phyloP scores from a whole-genome alignment of 1,140 invertebrate species.

The Drosophila sturtevanti region DNA sequence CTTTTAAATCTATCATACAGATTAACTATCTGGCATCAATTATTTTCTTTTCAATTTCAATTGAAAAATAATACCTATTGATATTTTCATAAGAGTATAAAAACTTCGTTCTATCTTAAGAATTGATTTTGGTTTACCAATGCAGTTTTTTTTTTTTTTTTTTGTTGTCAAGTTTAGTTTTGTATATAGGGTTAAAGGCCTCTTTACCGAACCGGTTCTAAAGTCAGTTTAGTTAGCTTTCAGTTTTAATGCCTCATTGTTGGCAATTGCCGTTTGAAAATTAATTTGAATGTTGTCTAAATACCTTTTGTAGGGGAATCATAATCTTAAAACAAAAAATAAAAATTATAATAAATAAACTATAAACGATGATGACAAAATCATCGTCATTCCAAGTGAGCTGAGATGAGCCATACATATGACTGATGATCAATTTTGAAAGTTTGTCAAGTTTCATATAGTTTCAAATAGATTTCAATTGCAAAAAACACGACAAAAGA shows the following conservation, averaged over 20 bases:
- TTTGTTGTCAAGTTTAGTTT: not conserved
- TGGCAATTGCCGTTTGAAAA: not conserved
- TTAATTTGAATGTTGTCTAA: not conserved
- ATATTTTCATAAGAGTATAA: not conserved
- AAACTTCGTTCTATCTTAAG: not conserved
- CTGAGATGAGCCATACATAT: not conserved
- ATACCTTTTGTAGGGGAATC: not conserved
- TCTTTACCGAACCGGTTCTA: slow-evolving; percentile 23
- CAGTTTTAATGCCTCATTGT: slow-evolving; percentile 4
- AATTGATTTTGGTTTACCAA: not conserved
- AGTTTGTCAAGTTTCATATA: not conserved
- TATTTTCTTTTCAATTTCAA: too few relatives aligned
- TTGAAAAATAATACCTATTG: not conserved
- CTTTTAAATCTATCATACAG: too few relatives aligned
- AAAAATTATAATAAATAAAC: not conserved
- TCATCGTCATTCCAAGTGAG: not conserved
- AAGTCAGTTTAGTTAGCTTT: slow-evolving; percentile 3
- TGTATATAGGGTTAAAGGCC: slow-evolving; percentile 49
- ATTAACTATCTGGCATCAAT: too few relatives aligned
- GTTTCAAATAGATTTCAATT: not conserved
- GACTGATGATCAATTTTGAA: slow-evolving; percentile 1
- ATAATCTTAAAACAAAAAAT: not conserved
- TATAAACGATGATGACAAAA: not conserved
- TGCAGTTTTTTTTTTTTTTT: slow-evolving; percentile 7
- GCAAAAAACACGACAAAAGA: not conserved